Base-by-base conservation (phyloP, 2,797 vertebrate genomes). In the Melopsittacus undulatus region DNA sequence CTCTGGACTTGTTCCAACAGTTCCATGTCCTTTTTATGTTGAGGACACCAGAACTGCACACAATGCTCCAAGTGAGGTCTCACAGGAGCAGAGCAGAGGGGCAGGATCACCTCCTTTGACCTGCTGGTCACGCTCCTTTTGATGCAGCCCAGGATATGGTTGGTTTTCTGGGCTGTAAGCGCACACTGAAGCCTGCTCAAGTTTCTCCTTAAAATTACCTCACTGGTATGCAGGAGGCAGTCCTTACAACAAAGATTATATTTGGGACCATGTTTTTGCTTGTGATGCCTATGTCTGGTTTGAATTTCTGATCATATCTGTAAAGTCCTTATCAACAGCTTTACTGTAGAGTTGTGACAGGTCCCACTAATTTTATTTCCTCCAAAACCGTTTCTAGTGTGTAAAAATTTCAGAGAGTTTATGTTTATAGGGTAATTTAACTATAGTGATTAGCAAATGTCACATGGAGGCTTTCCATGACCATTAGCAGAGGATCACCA, bases 401-500 rank as follows among this genome's bases (percentile, higher is more conserved):
- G 5, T 48, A 45, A 29, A 56, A 46, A 51, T 20, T 74, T 32
- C 30, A 42, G 38, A 54, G 10, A 8, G 24, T 74, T 84, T 49
- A 3, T 43, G 13, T 69, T 45, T 34, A 3, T 40, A 54, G 13
- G 2, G 32, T 66, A 40, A 23, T 34, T n/a, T 38, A 69, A 24
- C n/a, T 26, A 11, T 21, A 26, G 4, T 18, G 18, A 19, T 56
- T 18, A 46, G 12, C 30, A 20, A 46, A 32, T 62, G 22, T 34
- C n/a, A 57, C 2, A 0, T 24, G 21, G 23, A 12, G 2, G 30
- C 43, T 80, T 49, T 59, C 20, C 4, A 2, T 49, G 48, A 13
- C 40, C 2, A 0, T 11, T 29, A 9, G 38, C 4, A 46, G 27
- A 16, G 27, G 38, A 43, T 75, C 24, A 16, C 8, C 1, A 1